Conservation (phyloP, 2,888 invertebrate species). For the Alitta virens region DNA sequence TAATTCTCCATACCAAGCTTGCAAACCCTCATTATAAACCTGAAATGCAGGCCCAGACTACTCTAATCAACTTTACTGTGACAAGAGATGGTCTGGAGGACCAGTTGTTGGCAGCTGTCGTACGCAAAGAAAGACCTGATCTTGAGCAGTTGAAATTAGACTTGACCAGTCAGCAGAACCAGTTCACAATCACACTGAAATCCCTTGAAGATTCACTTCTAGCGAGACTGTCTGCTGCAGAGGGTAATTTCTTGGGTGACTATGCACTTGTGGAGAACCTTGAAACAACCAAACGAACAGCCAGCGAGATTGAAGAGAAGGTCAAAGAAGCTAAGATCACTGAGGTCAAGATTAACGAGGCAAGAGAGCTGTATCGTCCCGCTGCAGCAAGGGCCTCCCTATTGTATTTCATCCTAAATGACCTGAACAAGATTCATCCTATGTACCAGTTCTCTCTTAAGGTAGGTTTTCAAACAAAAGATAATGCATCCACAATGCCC, state of each 20-base stretch:
- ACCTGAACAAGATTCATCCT: conserved; percentile 91
- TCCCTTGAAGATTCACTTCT: conserved; percentile 88
- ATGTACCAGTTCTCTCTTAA: conserved; percentile 97
- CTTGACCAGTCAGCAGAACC: conserved; percentile 91
- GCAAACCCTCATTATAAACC: conserved; percentile 98
- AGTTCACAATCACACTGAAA: conserved; percentile 93
- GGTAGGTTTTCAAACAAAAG: no score
- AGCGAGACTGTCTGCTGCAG: conserved; percentile 85
- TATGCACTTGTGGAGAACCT: conserved; percentile 93
- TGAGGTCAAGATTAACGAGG: conserved; percentile 86
- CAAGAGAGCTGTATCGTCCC: conserved; percentile 86
- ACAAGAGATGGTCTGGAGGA: conserved; percentile 94
- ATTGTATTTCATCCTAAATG: conserved; percentile 91
- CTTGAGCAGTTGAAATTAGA: conserved; percentile 92
- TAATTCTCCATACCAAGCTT: conserved; percentile 90
- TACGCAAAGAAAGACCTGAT: conserved; percentile 94
- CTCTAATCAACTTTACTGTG: conserved; percentile 94
- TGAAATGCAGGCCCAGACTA: conserved; percentile 97
- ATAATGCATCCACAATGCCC: no score
- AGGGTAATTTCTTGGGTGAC: conserved; percentile 90
- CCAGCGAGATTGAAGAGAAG: conserved; percentile 87
- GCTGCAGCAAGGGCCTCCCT: conserved; percentile 91
- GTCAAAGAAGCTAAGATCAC: conserved; percentile 90
- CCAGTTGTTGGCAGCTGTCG: conserved; percentile 91
- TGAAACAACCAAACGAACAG: conserved; percentile 92